Conservation (phyloP, 2,797 vertebrate species). For the Gymnothorax javanicus region DNA sequence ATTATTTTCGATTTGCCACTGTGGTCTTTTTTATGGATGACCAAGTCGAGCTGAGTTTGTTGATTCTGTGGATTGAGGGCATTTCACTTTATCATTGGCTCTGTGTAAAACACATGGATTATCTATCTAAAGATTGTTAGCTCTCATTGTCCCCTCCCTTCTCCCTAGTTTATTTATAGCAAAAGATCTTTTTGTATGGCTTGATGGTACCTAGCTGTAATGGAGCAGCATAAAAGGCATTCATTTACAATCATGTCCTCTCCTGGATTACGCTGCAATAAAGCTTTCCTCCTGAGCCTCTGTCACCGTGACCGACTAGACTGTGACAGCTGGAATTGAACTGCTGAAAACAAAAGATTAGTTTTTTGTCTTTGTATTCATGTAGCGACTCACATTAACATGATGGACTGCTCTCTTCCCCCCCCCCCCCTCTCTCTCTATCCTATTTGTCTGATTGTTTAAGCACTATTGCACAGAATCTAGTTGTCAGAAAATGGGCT, state of each 20-base stretch:
- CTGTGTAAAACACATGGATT: background rate
- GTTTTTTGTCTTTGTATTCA: conserved; percentile 9
- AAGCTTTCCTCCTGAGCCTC: background rate
- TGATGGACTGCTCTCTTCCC: background rate
- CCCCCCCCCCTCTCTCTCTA: background rate
- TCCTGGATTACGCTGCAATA: conserved; percentile 9
- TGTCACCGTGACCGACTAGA: conserved; percentile 1
- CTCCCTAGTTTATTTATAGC: conserved; percentile 26
- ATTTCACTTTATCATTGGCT: conserved; percentile 2
- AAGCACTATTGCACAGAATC: background rate
- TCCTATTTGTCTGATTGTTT: background rate
- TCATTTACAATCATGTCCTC: conserved; percentile 15
- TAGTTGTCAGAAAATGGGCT: background rate
- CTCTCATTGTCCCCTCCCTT: background rate
- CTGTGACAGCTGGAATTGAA: conserved; percentile 22
- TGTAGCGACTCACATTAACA: conserved; percentile 1
- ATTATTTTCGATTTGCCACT: background rate
- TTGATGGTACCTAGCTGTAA: conserved; percentile 13
- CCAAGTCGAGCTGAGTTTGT: background rate
- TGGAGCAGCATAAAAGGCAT: conserved; percentile 15
- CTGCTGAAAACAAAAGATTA: conserved; percentile 13
- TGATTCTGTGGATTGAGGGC: background rate
- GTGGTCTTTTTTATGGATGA: background rate
- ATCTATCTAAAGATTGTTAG: background rate
- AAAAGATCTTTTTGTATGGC: background rate